These are phyloP conservation scores for Tetrao urogallus DNA, from an alignment of 2,113 vertebrate genomes.

Conservation along the genomic window DNA sequence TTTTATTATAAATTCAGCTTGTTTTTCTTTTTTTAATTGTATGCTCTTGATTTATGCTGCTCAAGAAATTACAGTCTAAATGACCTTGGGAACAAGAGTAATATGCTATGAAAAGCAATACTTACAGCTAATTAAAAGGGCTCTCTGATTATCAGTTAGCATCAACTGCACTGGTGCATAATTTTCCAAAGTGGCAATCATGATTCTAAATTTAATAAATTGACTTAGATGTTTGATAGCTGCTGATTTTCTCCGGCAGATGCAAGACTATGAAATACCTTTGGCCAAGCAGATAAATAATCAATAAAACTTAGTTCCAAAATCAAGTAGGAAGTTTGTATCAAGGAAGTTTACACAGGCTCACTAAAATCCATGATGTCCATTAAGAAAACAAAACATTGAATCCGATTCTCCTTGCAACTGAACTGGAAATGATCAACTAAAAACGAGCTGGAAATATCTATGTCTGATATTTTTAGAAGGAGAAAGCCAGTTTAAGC, in stretches of 20 bases:
- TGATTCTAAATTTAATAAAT: constrained; percentile 12
- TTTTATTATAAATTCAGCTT: constrained; percentile 38
- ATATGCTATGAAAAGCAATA: constrained; percentile 29
- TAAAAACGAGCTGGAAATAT: background rate
- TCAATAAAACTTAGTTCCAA: background rate
- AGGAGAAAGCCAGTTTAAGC: background rate
- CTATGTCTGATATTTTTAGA: background rate
- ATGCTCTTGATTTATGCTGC: background rate
- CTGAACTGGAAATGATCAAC: background rate
- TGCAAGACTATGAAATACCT: background rate
- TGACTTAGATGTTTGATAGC: background rate
- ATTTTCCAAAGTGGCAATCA: constrained; percentile 11
- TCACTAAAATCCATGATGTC: background rate
- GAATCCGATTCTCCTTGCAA: background rate
- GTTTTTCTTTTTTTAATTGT: constrained; percentile 36
- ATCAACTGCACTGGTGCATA: background rate
- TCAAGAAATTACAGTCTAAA: constrained; percentile 32
- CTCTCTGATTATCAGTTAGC: background rate
- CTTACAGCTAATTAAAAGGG: constrained; percentile 42
- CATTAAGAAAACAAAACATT: background rate
- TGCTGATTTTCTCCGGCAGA: background rate
- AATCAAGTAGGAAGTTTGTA: background rate
- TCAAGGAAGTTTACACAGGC: background rate
- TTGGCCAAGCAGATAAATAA: background rate
- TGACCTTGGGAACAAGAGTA: constrained; percentile 59